These are phyloP conservation scores for Columba guinea DNA, from an alignment of 2,797 vertebrate species.

Conservation along the genomic window DNA sequence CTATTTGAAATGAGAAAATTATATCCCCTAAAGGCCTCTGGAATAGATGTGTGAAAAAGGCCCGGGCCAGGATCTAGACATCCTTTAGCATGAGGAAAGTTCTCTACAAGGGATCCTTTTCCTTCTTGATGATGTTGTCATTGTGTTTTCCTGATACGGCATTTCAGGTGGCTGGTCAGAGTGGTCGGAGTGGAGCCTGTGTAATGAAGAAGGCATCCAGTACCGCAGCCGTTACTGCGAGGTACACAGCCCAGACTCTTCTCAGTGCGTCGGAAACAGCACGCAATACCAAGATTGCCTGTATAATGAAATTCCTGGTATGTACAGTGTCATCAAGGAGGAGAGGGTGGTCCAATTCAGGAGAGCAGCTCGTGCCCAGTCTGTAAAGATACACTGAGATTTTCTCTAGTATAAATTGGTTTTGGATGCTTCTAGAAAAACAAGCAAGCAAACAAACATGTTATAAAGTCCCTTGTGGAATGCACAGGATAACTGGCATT, in stretches of 20 bases:
- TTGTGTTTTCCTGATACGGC: not conserved
- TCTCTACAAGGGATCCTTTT: not conserved
- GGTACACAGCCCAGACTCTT: slow-evolving; percentile 72
- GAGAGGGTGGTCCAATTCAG: not conserved
- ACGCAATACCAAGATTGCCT: slow-evolving; percentile 90
- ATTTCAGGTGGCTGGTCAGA: slow-evolving; percentile 93
- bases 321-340: not conserved
- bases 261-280: slow-evolving; percentile 88
- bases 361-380: not conserved
- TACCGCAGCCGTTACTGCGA: slow-evolving; percentile 88
- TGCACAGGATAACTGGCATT: not conserved
- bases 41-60: not conserved
- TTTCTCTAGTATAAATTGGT: not conserved
- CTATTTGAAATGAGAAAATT: not conserved
- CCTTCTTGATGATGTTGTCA: not conserved
- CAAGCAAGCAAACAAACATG: not conserved
- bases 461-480: not conserved
- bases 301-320: slow-evolving; percentile 93
- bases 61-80: not conserved
- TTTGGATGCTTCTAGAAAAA: not conserved
- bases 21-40: not conserved
- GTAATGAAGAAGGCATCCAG: slow-evolving; percentile 88
- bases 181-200: slow-evolving; percentile 94
- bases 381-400: not conserved
- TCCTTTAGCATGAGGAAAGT: not conserved